Evolutionary conservation across 2,888 invertebrate genomes (phyloP).

Genomic region (Epinotia demarniana): DNA sequence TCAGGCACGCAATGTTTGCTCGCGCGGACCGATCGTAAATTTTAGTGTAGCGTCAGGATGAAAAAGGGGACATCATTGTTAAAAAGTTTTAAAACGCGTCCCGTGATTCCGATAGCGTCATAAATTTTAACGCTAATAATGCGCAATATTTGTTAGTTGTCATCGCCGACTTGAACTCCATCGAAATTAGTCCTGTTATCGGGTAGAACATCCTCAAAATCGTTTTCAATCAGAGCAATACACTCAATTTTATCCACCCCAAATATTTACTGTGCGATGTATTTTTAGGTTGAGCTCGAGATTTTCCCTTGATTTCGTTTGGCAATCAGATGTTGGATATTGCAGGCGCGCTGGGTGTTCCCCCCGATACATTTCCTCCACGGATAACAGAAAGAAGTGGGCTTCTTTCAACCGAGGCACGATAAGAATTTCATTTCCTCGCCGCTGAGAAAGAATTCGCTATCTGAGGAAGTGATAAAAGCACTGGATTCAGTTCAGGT

Average conservation of each 20-base stretch:
- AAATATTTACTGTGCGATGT: slow-evolving; percentile 58
- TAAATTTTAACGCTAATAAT: slow-evolving; percentile 65
- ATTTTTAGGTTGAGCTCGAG: slow-evolving; percentile 64
- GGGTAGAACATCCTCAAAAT: slow-evolving; percentile 35
- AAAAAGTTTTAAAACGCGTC: slow-evolving; percentile 76
- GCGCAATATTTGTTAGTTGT: slow-evolving; percentile 42
- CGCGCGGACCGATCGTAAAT: slow-evolving; percentile 79
- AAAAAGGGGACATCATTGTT: slow-evolving; percentile 83
- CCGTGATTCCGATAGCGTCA: slow-evolving; percentile 65
- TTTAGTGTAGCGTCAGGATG: slow-evolving; percentile 81
- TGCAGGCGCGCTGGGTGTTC: slow-evolving; percentile 62
- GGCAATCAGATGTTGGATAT: slow-evolving; percentile 78
- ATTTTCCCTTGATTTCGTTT: slow-evolving; percentile 70
- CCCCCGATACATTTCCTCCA: slow-evolving; percentile 78
- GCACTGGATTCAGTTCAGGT: slow-evolving; percentile 73
- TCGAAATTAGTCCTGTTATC: slow-evolving; percentile 35
- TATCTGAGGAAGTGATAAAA: slow-evolving; percentile 83
- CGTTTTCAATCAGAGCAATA: slow-evolving; percentile 48
- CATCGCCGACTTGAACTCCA: slow-evolving; percentile 28
- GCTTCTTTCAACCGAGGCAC: slow-evolving; percentile 77
- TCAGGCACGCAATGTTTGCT: slow-evolving; percentile 80
- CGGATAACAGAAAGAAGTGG: slow-evolving; percentile 80
- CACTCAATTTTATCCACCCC: slow-evolving; percentile 46
- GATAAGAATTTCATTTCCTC: slow-evolving; percentile 86
- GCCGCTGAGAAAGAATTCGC: slow-evolving; percentile 72